These are phyloP conservation scores for Heliconius aoede DNA, from an alignment of 2,888 invertebrate genomes.

Conservation along the genomic window DNA sequence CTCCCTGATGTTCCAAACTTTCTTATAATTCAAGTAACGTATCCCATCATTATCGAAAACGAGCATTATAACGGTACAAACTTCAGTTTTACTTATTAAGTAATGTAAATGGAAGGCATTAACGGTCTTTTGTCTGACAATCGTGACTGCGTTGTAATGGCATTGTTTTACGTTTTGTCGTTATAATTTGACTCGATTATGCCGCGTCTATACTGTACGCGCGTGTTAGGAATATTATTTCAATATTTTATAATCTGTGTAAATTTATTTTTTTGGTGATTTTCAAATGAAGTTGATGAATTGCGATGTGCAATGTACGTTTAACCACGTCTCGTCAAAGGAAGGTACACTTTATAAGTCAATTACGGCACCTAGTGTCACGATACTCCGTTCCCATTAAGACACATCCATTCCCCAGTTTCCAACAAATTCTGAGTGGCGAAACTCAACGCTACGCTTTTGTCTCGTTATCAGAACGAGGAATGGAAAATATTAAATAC, in stretches of 20 bases:
- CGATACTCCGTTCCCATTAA: no score
- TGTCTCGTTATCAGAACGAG: no score
- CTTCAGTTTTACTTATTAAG: slow-evolving; percentile 45
- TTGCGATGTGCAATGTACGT: not conserved
- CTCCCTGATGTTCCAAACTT: not conserved
- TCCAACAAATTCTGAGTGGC: no score
- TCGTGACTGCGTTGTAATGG: slow-evolving; percentile 37
- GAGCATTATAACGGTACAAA: slow-evolving; percentile 37
- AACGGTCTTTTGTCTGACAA: slow-evolving; percentile 52
- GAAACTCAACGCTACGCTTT: no score
- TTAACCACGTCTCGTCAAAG: not conserved
- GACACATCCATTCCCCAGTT: no score
- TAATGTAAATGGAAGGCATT: slow-evolving; percentile 56
- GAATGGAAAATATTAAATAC: no score
- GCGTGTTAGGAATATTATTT: slow-evolving; percentile 22
- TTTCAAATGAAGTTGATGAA: not conserved
- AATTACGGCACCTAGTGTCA: no score
- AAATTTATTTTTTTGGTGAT: not conserved
- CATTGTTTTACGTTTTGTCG: slow-evolving; percentile 35
- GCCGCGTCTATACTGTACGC: slow-evolving; percentile 3
- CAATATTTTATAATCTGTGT: not conserved
- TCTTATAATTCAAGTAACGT: not conserved
- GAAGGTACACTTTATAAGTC: no score
- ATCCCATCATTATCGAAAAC: slow-evolving; percentile 14
- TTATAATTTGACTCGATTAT: slow-evolving; percentile 33